Evolutionary conservation across 1,140 invertebrate genomes (phyloP).

Genomic region (Drosophila mayri): DNA sequence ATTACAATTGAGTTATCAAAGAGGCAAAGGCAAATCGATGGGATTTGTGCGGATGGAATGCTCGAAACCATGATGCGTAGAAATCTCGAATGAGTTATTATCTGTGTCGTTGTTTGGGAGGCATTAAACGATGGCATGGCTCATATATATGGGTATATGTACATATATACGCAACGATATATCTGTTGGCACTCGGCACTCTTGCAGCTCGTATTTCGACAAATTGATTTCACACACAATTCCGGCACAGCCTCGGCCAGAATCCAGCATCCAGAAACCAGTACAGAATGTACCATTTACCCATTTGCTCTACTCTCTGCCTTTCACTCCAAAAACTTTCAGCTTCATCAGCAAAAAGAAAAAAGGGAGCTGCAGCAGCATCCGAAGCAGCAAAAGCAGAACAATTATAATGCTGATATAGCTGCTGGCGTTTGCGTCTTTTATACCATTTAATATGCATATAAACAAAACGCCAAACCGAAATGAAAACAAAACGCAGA

Average conservation of each 20-base stretch:
- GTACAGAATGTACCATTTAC: neutral
- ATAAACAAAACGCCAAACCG: constrained; percentile 44
- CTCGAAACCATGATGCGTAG: constrained; percentile 16
- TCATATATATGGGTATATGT: constrained; percentile 16
- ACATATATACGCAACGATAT: constrained; percentile 14
- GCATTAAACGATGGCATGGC: constrained; percentile 54
- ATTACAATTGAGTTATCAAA: constrained; percentile 18
- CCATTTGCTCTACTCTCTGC: constrained; percentile 13
- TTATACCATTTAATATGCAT: constrained; percentile 53
- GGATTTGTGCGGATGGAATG: constrained; percentile 2
- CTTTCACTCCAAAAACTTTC: constrained; percentile 25
- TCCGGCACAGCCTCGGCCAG: constrained; percentile 27
- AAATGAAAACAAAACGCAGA: constrained; percentile 24
- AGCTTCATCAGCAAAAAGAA: constrained; percentile 53
- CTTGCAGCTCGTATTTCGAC: constrained; percentile 69
- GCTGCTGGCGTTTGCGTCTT: constrained; percentile 51
- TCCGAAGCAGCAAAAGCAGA: constrained; percentile 41
- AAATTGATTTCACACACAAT: constrained; percentile 81
- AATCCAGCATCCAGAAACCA: neutral
- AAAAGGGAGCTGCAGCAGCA: constrained; percentile 7
- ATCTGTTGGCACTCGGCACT: constrained; percentile 27
- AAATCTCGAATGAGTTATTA: constrained; percentile 66
- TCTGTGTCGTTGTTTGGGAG: constrained; percentile 45
- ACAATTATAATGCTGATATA: constrained; percentile 51
- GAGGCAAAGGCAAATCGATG: constrained; percentile 3